Evolutionary conservation across 1,140 invertebrate species (phyloP).

Genomic region (Cepaea nemoralis): DNA sequence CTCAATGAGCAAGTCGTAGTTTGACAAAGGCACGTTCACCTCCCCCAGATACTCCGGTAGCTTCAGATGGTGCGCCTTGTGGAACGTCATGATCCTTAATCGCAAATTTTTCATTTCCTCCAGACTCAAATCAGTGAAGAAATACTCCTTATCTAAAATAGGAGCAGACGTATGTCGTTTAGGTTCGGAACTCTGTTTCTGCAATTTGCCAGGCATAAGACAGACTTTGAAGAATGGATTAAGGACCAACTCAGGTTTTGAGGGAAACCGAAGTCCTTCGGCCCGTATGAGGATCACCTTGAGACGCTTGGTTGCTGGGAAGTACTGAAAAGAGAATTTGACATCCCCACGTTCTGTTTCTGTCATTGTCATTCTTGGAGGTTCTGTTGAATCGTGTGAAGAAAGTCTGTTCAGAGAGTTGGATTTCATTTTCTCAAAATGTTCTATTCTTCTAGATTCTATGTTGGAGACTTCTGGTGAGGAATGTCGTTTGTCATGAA

Average conservation of each 20-base stretch:
- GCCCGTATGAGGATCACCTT: slow-evolving; percentile 64
- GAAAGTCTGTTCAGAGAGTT: slow-evolving; percentile 10
- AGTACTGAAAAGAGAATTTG: slow-evolving; percentile 67
- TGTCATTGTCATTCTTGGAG: slow-evolving; percentile 37
- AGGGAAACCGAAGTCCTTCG: slow-evolving; percentile 60
- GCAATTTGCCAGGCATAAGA: slow-evolving; percentile 67
- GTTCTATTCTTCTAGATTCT: background rate
- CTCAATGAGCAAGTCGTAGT: slow-evolving; percentile 66
- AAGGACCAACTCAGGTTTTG: slow-evolving; percentile 52
- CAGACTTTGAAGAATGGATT: slow-evolving; percentile 54
- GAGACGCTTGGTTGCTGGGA: slow-evolving; percentile 57
- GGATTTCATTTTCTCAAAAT: background rate
- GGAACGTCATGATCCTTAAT: slow-evolving; percentile 62
- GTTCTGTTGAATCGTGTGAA: background rate
- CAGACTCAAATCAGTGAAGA: slow-evolving; percentile 59
- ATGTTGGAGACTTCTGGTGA: slow-evolving; percentile 46
- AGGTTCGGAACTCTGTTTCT: slow-evolving; percentile 64
- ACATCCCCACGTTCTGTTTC: slow-evolving; percentile 63
- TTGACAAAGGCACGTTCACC: slow-evolving; percentile 59
- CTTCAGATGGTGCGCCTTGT: slow-evolving; percentile 62
- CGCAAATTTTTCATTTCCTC: slow-evolving; percentile 59
- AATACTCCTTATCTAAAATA: slow-evolving; percentile 62
- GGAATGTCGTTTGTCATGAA: slow-evolving; percentile 56
- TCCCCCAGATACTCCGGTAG: slow-evolving; percentile 65
- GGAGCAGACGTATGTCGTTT: slow-evolving; percentile 64